phyloP scores from a whole-genome alignment of 2,113 vertebrate species.

The Clarias batrachus region DNA sequence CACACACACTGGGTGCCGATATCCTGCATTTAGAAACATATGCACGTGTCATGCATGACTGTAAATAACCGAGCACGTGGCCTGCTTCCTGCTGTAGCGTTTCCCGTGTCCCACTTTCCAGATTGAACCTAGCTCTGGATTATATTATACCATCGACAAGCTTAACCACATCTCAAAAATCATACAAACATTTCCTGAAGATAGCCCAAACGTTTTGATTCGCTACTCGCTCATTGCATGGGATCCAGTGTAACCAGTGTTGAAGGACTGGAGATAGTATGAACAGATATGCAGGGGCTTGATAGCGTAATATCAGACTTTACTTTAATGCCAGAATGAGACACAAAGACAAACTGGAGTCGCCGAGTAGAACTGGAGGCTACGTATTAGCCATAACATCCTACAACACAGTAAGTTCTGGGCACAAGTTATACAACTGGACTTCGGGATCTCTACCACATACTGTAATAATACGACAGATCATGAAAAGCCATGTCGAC shows the following conservation, averaged over 20 bases:
- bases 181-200: not conserved
- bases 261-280: not conserved
- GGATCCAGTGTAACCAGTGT: not conserved
- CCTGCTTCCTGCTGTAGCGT: constrained; percentile 4
- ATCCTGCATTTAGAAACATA: not conserved
- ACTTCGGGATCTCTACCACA: too few relatives aligned
- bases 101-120: not conserved
- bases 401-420: not conserved
- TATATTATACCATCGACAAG: not conserved
- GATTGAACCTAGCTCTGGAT: not conserved
- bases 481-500: too few relatives aligned
- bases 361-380: not conserved
- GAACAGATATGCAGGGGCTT: not conserved
- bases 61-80: constrained; percentile 2
- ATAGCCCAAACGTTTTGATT: not conserved
- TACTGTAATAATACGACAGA: too few relatives aligned
- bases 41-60: not conserved
- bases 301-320: not conserved
- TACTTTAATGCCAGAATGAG: not conserved
- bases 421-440: too few relatives aligned
- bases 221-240: not conserved
- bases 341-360: not conserved
- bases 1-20: not conserved
- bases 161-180: not conserved
- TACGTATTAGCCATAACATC: not conserved